Evolutionary conservation across 1,140 invertebrate species (phyloP).

Genomic region (Phenacoccus solenopsis): DNA sequence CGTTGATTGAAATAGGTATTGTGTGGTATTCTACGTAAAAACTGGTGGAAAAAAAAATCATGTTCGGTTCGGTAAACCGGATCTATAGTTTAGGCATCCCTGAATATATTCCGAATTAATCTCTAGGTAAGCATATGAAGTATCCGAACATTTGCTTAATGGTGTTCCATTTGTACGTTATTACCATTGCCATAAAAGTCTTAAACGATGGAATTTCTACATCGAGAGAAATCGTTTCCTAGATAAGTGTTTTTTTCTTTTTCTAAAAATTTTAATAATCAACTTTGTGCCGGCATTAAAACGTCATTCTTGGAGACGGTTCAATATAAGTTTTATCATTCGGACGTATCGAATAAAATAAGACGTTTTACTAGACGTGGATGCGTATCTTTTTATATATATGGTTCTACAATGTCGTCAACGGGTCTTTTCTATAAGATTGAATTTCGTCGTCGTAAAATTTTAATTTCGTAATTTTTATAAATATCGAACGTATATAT

Average conservation of each 20-base stretch:
- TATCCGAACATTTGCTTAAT: neutral
- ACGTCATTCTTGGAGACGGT: neutral
- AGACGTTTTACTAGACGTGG: neutral
- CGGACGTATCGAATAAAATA: neutral
- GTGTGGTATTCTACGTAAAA: too few relatives aligned
- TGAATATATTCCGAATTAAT: neutral
- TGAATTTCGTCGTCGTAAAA: too few relatives aligned
- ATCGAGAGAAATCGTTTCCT: neutral
- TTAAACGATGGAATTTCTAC: neutral
- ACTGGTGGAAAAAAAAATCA: neutral
- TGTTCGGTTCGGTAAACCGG: neutral
- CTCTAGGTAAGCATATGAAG: neutral
- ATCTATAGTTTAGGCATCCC: neutral
- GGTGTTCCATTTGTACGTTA: neutral
- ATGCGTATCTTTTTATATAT: too few relatives aligned
- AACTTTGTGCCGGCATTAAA: neutral
- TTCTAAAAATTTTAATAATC: conserved; percentile 4
- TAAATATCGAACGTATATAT: too few relatives aligned
- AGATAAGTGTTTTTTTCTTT: neutral
- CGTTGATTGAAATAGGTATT: too few relatives aligned
- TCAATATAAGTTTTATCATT: neutral
- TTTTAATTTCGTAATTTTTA: too few relatives aligned
- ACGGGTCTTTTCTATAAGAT: too few relatives aligned
- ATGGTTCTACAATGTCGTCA: too few relatives aligned
- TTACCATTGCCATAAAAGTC: conserved; percentile 1